These are phyloP conservation scores for Spilosoma lubricipeda DNA, from an alignment of 2,888 invertebrate species.

Conservation along the genomic window DNA sequence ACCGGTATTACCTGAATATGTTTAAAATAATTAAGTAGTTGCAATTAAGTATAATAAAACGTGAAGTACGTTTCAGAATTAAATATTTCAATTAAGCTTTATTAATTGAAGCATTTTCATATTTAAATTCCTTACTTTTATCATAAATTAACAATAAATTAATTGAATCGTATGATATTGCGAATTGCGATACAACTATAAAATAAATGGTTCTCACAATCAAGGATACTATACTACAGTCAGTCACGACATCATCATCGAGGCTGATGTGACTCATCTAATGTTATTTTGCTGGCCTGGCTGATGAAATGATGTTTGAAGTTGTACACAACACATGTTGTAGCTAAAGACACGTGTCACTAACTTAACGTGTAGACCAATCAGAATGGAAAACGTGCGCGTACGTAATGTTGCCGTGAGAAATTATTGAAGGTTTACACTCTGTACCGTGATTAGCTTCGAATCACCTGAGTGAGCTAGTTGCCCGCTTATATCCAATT, in stretches of 20 bases:
- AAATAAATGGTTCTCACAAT: not conserved
- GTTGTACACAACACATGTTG: not conserved
- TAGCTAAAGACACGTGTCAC: not conserved
- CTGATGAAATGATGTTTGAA: not conserved
- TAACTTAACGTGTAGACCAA: not conserved
- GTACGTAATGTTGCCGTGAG: not conserved
- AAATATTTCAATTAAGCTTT: not conserved
- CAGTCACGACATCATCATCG: not conserved
- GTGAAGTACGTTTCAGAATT: not conserved
- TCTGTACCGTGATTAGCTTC: not conserved
- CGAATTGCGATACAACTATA: too few species aligned
- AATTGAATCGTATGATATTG: too few species aligned
- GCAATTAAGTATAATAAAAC: not conserved
- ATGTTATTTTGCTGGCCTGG: not conserved
- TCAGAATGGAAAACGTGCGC: not conserved
- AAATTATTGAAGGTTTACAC: not conserved
- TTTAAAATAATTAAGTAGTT: not conserved
- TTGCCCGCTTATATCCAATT: not conserved
- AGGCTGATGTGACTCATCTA: not conserved
- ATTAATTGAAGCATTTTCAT: too few species aligned
- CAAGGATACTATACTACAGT: not conserved
- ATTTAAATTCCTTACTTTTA: too few species aligned
- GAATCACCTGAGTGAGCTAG: not conserved
- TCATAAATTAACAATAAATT: too few species aligned
- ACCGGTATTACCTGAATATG: too few species aligned